Conservation (phyloP, 2,113 vertebrate species). For the Oryzias woworae region DNA sequence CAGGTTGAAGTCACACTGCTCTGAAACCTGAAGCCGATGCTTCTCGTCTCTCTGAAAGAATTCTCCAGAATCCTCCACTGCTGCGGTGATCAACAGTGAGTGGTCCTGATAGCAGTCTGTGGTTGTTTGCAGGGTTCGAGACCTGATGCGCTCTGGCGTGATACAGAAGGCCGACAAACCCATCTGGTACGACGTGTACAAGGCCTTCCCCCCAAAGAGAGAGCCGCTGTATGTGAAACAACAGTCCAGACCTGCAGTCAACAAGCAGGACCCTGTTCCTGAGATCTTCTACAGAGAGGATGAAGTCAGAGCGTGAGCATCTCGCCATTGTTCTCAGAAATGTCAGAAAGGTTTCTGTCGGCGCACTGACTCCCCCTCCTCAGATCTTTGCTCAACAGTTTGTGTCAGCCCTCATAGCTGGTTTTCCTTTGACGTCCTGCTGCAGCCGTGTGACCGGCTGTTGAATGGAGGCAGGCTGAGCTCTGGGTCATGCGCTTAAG, state of each 20-base stretch:
- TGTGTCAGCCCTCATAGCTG: too few species aligned
- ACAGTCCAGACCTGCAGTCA: neutral
- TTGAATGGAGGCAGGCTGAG: too few species aligned
- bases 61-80: neutral
- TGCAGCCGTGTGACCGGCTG: too few species aligned
- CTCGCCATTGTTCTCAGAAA: too few species aligned
- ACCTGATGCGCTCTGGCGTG: slow-evolving; percentile 1
- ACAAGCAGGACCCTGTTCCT: slow-evolving; percentile 57
- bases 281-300: slow-evolving; percentile 89
- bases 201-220: neutral
- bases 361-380: too few species aligned
- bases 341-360: too few species aligned
- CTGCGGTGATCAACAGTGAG: neutral
- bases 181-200: neutral
- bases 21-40: too few species aligned
- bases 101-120: neutral
- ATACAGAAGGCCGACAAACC: neutral
- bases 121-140: neutral
- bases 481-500: too few species aligned
- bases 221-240: neutral
- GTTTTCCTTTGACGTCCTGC: too few species aligned
- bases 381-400: too few species aligned
- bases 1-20: too few species aligned
- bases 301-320: slow-evolving; percentile 87
- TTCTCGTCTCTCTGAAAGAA: neutral